A percentile compares a stretch with the other conserved stretches of the same genome.
These are phyloP conservation scores for Stichopus chloronotus DNA, from an alignment of 35 echinoderm and acorn worm genomes.

Conservation along the genomic window DNA sequence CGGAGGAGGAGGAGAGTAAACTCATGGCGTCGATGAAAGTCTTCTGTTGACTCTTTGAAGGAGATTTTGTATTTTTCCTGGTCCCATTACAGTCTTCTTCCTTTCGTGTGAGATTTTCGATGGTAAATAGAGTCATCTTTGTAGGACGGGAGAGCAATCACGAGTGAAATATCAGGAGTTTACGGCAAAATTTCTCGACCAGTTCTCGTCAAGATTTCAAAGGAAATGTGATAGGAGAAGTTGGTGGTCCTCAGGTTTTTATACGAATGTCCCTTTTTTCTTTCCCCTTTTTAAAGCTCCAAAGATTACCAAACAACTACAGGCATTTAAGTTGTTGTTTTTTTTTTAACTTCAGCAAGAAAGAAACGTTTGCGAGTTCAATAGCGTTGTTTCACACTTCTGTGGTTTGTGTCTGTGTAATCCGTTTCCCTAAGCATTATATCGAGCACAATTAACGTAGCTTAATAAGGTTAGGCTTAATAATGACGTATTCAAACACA, in stretches of 20 bases:
- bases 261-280: neutral
- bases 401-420: conserved; percentile 13
- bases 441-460: conserved; percentile 36
- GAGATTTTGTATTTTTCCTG: conserved; percentile 5
- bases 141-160: neutral
- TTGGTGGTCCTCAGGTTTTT: neutral
- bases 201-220: too few species aligned
- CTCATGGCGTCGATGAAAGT: conserved; percentile 38
- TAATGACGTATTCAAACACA: conserved; percentile 51
- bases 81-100: neutral
- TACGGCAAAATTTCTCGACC: too few species aligned
- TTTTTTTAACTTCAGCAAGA: neutral
- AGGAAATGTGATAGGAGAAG: neutral
- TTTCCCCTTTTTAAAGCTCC: too few species aligned
- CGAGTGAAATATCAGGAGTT: too few species aligned
- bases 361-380: conserved; percentile 28
- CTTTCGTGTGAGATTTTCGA: conserved; percentile 75
- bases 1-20: neutral
- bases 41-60: neutral
- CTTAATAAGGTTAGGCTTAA: conserved; percentile 33
- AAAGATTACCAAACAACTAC: neutral
- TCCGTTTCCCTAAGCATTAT: conserved; percentile 5
- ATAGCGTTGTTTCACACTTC: conserved; percentile 42
- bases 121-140: conserved; percentile 84
- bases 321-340: neutral